Percentiles rank a stretch among this genome's conserved stretches.
Evolutionary conservation across 2,113 vertebrate species (phyloP).

Genomic region (Nipponia nippon): DNA sequence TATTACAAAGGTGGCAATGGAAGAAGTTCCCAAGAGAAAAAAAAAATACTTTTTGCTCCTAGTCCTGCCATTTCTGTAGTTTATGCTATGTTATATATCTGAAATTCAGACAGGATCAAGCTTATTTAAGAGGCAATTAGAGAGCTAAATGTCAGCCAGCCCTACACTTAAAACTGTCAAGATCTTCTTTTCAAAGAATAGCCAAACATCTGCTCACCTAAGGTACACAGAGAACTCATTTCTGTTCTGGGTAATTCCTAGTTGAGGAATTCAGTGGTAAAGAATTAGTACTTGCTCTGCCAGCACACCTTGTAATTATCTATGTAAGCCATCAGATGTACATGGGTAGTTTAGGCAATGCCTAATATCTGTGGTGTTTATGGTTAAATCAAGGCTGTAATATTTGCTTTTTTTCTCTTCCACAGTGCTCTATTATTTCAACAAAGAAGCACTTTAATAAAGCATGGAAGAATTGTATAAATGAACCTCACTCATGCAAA

Average conservation of each 20-base stretch:
- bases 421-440: not conserved
- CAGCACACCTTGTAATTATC: slow-evolving; percentile 30
- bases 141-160: not conserved
- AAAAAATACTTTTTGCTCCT: not conserved
- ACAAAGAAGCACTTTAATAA: not conserved
- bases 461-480: not conserved
- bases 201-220: not conserved
- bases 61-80: not conserved
- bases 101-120: not conserved
- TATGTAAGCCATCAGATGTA: not conserved
- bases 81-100: not conserved
- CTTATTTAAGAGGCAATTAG: not conserved
- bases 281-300: not conserved
- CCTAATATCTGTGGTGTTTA: not conserved
- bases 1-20: not conserved
- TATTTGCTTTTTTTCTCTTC: not conserved
- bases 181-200: not conserved
- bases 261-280: not conserved
- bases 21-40: not conserved
- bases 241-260: not conserved
- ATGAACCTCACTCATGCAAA: not conserved
- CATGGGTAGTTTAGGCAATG: slow-evolving; percentile 9
- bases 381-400: slow-evolving; percentile 3
- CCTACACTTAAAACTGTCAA: not conserved
- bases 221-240: not conserved